These are phyloP conservation scores for Molossus alvarezi DNA, from an alignment of 2,797 vertebrate genomes.

Conservation along the genomic window DNA sequence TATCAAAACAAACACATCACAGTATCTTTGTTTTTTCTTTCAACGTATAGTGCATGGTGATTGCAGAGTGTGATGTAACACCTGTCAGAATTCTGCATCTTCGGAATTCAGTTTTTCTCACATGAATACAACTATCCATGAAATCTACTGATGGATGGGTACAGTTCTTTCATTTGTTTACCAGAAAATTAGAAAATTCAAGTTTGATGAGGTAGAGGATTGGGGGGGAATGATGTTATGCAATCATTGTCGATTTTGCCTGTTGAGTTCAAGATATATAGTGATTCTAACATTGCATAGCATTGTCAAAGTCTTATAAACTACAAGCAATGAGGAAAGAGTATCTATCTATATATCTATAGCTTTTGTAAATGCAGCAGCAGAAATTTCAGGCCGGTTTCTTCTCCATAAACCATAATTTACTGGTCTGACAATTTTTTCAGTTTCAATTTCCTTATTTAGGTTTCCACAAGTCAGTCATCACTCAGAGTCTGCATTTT, in stretches of 20 bases:
- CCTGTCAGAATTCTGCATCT: not conserved
- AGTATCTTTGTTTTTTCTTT: not conserved
- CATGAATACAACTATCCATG: not conserved
- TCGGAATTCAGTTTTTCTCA: constrained; percentile 44
- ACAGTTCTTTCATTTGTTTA: constrained; percentile 6
- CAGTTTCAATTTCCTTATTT: constrained; percentile 71
- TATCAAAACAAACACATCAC: not conserved
- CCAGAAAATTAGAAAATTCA: constrained; percentile 36
- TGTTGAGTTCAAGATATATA: not conserved
- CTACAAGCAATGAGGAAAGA: not conserved
- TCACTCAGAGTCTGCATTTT: constrained; percentile 63
- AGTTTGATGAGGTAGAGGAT: not conserved
- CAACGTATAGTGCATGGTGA: not conserved
- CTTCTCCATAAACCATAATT: constrained; percentile 10
- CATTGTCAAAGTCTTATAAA: constrained; percentile 43
- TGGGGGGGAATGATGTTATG: not conserved
- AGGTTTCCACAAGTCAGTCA: constrained; percentile 54
- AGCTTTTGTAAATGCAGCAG: not conserved
- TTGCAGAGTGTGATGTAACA: not conserved
- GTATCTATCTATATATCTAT: not conserved
- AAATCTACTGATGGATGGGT: not conserved
- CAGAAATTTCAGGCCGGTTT: constrained; percentile 49
- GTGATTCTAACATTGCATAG: not conserved
- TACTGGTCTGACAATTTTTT: not conserved
- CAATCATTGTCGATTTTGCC: constrained; percentile 25